Conservation (phyloP, 1,140 invertebrate genomes). For the Apis laboriosa region DNA sequence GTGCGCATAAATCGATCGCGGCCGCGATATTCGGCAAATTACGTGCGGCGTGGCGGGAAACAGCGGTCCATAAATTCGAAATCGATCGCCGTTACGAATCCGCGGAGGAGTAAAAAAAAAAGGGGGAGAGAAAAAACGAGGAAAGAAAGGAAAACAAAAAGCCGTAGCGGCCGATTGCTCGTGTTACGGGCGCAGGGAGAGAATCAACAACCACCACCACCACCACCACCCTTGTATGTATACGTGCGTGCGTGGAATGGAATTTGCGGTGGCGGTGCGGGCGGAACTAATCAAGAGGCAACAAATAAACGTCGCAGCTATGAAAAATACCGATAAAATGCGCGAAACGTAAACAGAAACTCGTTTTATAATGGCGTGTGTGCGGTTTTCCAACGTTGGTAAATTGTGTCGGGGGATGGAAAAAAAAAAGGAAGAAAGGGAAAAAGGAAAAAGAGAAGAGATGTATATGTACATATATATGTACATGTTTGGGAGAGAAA, state of each 20-base stretch:
- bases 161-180: too few relatives aligned
- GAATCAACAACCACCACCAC: too few relatives aligned
- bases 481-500: too few relatives aligned
- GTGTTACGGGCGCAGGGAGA: too few relatives aligned
- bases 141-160: too few relatives aligned
- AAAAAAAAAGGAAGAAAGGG: too few relatives aligned
- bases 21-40: background rate
- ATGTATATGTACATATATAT: too few relatives aligned
- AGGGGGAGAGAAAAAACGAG: background rate
- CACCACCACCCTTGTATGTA: too few relatives aligned
- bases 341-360: constrained; percentile 49
- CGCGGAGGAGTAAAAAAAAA: background rate
- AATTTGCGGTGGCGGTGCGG: background rate
- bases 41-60: background rate
- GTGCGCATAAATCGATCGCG: background rate
- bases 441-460: background rate
- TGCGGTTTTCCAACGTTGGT: constrained; percentile 18
- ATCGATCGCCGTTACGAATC: background rate
- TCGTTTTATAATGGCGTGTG: constrained; percentile 47
- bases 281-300: constrained; percentile 4
- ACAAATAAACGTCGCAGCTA: constrained; percentile 43
- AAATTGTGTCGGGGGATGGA: constrained; percentile 35
- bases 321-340: constrained; percentile 55
- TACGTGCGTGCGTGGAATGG: background rate
- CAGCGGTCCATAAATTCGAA: background rate